Percentiles rank a stretch among this genome's conserved stretches.
These are phyloP conservation scores for Zaprionus camerounensis DNA, from an alignment of 1,140 invertebrate species.

Conservation along the genomic window DNA sequence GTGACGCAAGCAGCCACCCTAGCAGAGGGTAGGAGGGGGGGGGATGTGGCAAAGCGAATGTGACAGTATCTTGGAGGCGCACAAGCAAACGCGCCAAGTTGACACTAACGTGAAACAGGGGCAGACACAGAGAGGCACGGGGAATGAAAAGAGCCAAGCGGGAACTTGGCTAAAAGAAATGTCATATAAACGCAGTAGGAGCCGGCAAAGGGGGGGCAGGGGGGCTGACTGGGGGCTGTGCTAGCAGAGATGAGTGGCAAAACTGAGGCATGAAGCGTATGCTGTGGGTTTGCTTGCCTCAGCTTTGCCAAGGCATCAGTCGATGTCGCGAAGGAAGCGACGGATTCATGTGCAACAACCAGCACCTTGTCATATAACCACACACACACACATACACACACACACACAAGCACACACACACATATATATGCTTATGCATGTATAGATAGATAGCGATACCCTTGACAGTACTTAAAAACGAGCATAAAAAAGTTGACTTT, in stretches of 20 bases:
- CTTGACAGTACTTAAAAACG: slow-evolving; percentile 79
- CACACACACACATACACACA: slow-evolving; percentile 12
- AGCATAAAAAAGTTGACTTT: slow-evolving; percentile 69
- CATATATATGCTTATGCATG: slow-evolving; percentile 20
- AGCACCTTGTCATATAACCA: slow-evolving; percentile 72
- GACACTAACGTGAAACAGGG: slow-evolving; percentile 48
- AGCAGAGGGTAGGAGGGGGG: neutral
- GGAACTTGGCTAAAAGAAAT: slow-evolving; percentile 31
- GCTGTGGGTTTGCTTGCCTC: slow-evolving; percentile 45
- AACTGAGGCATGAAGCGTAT: slow-evolving; percentile 41
- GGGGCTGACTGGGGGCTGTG: neutral
- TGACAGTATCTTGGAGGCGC: slow-evolving; percentile 75
- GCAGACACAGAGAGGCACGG: neutral
- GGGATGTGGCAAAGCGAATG: slow-evolving; percentile 12
- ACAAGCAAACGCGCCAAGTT: slow-evolving; percentile 70
- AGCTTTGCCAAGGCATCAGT: slow-evolving; percentile 26
- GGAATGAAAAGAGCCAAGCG: slow-evolving; percentile 22
- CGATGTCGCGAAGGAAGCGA: slow-evolving; percentile 15
- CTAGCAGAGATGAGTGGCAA: slow-evolving; percentile 4
- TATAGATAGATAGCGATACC: slow-evolving; percentile 78
- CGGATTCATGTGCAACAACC: slow-evolving; percentile 41
- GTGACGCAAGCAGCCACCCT: neutral
- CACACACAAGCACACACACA: slow-evolving; percentile 1
- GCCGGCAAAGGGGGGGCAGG: neutral
- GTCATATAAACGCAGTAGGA: neutral